phyloP scores from a whole-genome alignment of 2,888 invertebrate genomes.

The Eupithecia vulgata region DNA sequence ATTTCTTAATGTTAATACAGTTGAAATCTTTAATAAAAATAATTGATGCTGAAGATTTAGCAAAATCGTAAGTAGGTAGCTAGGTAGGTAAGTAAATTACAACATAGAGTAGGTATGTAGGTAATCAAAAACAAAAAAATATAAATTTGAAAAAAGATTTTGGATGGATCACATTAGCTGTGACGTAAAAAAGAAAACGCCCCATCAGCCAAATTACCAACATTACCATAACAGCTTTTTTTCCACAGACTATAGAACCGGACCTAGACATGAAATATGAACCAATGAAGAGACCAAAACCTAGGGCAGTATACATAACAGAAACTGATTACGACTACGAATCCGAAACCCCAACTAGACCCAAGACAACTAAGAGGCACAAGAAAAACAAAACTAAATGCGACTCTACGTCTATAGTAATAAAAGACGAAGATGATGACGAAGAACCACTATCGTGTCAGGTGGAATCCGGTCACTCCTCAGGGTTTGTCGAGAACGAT shows the following conservation, averaged over 20 bases:
- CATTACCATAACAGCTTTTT: background rate
- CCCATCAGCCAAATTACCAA: background rate
- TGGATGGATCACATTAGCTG: too few species aligned
- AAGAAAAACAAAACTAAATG: background rate
- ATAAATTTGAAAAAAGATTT: too few species aligned
- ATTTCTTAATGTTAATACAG: too few species aligned
- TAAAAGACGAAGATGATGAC: background rate
- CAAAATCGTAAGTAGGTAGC: too few species aligned
- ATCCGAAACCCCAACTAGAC: background rate
- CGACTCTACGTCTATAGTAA: background rate
- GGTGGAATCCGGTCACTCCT: background rate
- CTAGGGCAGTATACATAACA: background rate
- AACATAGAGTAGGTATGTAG: too few species aligned
- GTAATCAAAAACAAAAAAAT: too few species aligned
- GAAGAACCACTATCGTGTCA: background rate
- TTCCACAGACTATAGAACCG: background rate
- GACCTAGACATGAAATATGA: background rate
- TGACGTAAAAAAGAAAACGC: too few species aligned
- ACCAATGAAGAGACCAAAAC: background rate
- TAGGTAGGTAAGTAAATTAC: too few species aligned
- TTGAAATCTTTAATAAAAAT: too few species aligned
- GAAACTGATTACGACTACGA: background rate
- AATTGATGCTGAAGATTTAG: too few species aligned
- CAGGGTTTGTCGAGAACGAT: slow-evolving; percentile 21
- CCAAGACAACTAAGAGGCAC: background rate